phyloP scores from a whole-genome alignment of 2,888 invertebrate genomes.

The Stegana nigrithorax region DNA sequence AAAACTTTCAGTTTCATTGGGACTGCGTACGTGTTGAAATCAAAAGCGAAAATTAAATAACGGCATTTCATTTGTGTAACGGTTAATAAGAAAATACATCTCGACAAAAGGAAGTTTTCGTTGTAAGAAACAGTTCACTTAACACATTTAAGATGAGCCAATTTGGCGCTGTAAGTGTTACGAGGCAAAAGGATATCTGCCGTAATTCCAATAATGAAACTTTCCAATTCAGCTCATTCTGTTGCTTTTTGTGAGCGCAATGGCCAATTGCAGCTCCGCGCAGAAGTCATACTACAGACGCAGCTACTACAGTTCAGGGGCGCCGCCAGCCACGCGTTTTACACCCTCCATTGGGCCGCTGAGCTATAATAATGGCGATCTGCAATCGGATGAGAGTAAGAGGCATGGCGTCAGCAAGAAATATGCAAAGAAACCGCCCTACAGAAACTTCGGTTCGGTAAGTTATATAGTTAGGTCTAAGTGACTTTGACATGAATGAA shows the following conservation, averaged over 20 bases:
- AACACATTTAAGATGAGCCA: conserved; percentile 39
- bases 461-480: conserved; percentile 26
- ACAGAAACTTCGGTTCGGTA: conserved; percentile 52
- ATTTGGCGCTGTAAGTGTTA: conserved; percentile 48
- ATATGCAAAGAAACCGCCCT: conserved; percentile 50
- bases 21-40: conserved; percentile 50
- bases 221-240: conserved; percentile 43
- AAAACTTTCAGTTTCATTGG: conserved; percentile 65
- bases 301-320: conserved; percentile 48
- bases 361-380: conserved; percentile 39
- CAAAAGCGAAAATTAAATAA: neutral
- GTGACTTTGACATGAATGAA: too few species aligned
- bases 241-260: conserved; percentile 33
- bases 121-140: neutral
- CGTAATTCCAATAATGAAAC: neutral
- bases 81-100: neutral
- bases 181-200: too few species aligned
- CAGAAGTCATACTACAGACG: conserved; percentile 40
- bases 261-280: conserved; percentile 23
- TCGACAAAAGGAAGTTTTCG: neutral
- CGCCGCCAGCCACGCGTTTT: conserved; percentile 43
- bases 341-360: neutral
- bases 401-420: conserved; percentile 49
- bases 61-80: too few species aligned
- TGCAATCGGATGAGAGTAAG: conserved; percentile 56